A percentile compares a stretch with the other conserved stretches of the same genome.
Evolutionary conservation across 2,888 invertebrate species (phyloP).

Genomic region (Smittia sp.): DNA sequence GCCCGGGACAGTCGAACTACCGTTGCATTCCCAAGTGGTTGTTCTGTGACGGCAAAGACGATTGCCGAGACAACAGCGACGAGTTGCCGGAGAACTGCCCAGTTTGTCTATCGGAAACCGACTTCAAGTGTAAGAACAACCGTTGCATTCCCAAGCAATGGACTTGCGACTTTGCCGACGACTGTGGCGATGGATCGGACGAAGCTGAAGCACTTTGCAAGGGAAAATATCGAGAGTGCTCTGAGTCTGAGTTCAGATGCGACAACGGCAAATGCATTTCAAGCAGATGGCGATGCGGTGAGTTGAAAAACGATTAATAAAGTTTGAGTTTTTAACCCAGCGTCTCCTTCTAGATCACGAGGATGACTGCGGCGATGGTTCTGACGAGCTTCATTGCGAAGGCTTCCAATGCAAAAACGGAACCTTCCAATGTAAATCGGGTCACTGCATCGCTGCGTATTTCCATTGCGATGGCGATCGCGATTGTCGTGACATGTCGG

Average conservation of each 20-base stretch:
- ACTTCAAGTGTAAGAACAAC: conserved; percentile 90
- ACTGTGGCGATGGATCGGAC: conserved; percentile 91
- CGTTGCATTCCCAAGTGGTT: conserved; percentile 97
- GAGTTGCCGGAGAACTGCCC: conserved; percentile 90
- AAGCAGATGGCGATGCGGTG: conserved; percentile 82
- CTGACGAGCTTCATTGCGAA: conserved; percentile 82
- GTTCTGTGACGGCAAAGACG: conserved; percentile 97
- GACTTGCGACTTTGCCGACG: conserved; percentile 73
- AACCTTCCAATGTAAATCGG: conserved; percentile 87
- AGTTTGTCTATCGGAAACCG: conserved; percentile 78
- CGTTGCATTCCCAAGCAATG: conserved; percentile 86
- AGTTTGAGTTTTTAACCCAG: neutral
- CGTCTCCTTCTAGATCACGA: conserved; percentile 63
- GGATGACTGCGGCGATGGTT: conserved; percentile 93
- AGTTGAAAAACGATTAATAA: neutral
- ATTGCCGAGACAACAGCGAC: conserved; percentile 92
- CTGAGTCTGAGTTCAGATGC: conserved; percentile 89
- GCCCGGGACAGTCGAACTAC: conserved; percentile 89
- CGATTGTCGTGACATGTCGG: conserved; percentile 85
- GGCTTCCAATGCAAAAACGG: conserved; percentile 84
- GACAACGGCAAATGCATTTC: conserved; percentile 88
- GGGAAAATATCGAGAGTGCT: conserved; percentile 82
- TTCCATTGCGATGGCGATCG: conserved; percentile 83
- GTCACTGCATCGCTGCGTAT: conserved; percentile 88
- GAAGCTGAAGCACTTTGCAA: conserved; percentile 79